phyloP scores from a whole-genome alignment of 2,888 invertebrate genomes.

The Nebria brevicollis region DNA sequence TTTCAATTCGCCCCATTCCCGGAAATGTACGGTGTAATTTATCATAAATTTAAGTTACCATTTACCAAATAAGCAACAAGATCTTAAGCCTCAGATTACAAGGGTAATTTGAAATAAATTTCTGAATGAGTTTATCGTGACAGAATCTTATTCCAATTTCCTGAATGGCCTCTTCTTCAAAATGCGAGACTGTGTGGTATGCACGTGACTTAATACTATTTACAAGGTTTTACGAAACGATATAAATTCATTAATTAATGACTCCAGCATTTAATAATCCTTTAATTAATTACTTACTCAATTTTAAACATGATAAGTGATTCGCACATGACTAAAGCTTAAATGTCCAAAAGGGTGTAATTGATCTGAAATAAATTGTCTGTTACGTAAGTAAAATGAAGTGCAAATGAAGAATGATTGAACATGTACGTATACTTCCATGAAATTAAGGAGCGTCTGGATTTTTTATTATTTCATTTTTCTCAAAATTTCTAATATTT shows the following conservation, averaged over 20 bases:
- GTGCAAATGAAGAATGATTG: too few relatives aligned
- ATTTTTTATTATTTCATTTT: too few relatives aligned
- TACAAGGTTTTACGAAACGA: not conserved
- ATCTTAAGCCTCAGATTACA: constrained; percentile 43
- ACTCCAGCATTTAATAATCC: not conserved
- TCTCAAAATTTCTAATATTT: too few relatives aligned
- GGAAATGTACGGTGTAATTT: constrained; percentile 24
- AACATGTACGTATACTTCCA: too few relatives aligned
- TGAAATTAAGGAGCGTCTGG: too few relatives aligned
- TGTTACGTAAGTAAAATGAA: too few relatives aligned
- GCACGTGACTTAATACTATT: constrained; percentile 29
- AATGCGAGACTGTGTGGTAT: constrained; percentile 5
- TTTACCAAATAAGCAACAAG: constrained; percentile 45
- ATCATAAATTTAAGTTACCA: constrained; percentile 42
- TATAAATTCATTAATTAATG: not conserved
- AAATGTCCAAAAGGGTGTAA: not conserved
- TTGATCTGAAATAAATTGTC: too few relatives aligned
- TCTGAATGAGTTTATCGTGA: constrained; percentile 41
- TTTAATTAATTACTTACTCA: not conserved
- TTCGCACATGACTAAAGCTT: not conserved
- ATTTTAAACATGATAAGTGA: not conserved
- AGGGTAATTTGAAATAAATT: constrained; percentile 45
- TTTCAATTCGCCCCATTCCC: not conserved
- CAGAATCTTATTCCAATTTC: constrained; percentile 46
- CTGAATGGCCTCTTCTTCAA: constrained; percentile 46